A percentile compares a stretch with the other conserved stretches of the same genome.
Evolutionary conservation across 2,888 invertebrate species (phyloP).

Genomic region (Lasioglossum morio): DNA sequence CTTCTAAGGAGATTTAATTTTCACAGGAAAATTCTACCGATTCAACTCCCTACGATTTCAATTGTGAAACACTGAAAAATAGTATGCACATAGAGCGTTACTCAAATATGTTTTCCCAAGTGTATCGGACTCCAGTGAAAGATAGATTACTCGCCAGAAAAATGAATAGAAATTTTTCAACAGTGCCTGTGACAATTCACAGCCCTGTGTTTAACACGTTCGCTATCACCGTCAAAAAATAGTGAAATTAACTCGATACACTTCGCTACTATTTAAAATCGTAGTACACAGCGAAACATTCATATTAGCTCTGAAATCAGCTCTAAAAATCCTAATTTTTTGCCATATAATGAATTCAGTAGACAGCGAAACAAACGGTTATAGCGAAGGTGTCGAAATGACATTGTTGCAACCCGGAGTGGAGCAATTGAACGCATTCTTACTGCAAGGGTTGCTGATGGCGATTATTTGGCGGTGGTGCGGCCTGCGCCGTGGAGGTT

Average conservation of each 20-base stretch:
- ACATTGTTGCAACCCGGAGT: not conserved
- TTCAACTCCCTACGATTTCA: not conserved
- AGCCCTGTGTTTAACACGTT: not conserved
- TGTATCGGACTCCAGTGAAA: not conserved
- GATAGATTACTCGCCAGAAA: not conserved
- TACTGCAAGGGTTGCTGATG: constrained; percentile 75
- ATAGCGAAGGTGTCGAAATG: not conserved
- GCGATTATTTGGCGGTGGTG: constrained; percentile 63
- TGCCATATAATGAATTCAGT: too few species aligned
- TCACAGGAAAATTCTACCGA: not conserved
- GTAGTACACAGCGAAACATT: too few species aligned
- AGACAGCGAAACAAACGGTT: too few species aligned
- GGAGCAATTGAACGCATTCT: constrained; percentile 46
- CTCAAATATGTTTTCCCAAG: too few species aligned
- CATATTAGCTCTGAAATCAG: too few species aligned
- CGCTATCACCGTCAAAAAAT: not conserved
- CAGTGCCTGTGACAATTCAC: not conserved
- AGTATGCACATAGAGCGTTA: not conserved
- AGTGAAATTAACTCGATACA: not conserved
- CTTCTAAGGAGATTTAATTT: not conserved
- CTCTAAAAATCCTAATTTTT: too few species aligned
- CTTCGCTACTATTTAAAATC: too few species aligned
- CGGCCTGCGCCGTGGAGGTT: constrained; percentile 60
- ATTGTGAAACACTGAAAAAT: not conserved
- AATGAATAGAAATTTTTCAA: not conserved